Evolutionary conservation across 2,797 vertebrate genomes (phyloP).

Genomic region (Acipenser transmontanus): DNA sequence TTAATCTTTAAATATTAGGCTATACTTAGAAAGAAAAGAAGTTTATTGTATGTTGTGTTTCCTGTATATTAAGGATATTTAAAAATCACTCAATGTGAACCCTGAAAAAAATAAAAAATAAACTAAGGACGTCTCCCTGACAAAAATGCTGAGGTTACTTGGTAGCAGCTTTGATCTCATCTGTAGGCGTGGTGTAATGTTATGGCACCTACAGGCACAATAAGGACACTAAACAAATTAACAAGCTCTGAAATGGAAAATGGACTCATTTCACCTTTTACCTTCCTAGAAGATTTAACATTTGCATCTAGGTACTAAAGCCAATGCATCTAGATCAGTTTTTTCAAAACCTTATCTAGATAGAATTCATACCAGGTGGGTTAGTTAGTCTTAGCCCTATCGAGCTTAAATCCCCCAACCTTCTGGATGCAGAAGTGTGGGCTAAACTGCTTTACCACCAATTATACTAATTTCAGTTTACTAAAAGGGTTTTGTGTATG

Average conservation of each 20-base stretch:
- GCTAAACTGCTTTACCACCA: constrained; percentile 62
- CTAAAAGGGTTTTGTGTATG: constrained; percentile 51
- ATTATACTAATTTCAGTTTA: constrained; percentile 57
- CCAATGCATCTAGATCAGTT: constrained; percentile 32
- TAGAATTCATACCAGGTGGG: constrained; percentile 31
- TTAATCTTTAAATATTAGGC: constrained; percentile 88
- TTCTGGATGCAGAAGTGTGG: constrained; percentile 51
- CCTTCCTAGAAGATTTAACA: constrained; percentile 43
- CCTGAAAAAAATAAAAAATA: constrained; percentile 58
- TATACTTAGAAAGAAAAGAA: constrained; percentile 82
- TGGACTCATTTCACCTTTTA: constrained; percentile 55
- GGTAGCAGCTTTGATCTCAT: constrained; percentile 63
- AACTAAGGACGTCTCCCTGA: constrained; percentile 47
- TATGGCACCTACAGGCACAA: constrained; percentile 60
- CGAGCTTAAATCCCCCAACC: constrained; percentile 36
- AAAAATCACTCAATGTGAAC: constrained; percentile 59
- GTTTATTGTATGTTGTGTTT: constrained; percentile 63
- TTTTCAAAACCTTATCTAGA: constrained; percentile 25
- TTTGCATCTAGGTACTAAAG: constrained; percentile 25
- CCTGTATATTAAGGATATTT: constrained; percentile 65
- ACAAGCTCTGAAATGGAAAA: constrained; percentile 59
- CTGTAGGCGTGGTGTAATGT: constrained; percentile 62
- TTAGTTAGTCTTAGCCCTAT: constrained; percentile 21
- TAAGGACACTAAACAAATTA: constrained; percentile 57
- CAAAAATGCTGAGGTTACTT: constrained; percentile 54